A percentile compares a stretch with the other conserved stretches of the same genome.
These are phyloP conservation scores for Psephotus haematonotus DNA, from an alignment of 2,113 vertebrate species.

Conservation along the genomic window DNA sequence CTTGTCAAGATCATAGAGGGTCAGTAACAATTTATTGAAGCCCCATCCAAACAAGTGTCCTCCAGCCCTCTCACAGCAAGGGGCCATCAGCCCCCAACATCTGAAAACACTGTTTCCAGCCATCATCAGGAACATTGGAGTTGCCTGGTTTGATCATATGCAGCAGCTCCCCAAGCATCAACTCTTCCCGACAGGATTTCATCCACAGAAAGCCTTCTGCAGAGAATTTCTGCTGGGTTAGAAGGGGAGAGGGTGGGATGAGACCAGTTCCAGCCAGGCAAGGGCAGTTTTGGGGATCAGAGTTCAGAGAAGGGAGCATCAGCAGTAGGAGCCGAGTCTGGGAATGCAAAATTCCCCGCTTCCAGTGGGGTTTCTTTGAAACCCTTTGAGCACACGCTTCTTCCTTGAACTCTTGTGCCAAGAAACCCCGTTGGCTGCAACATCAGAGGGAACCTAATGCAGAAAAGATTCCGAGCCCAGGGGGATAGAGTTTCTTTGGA, in stretches of 20 bases:
- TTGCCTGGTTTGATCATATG: background rate
- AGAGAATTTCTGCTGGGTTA: background rate
- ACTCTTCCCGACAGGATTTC: background rate
- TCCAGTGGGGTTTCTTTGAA: background rate
- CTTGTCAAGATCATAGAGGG: background rate
- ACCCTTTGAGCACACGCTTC: background rate
- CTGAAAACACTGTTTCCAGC: background rate
- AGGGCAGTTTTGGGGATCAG: background rate
- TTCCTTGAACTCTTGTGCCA: background rate
- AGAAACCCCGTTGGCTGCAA: background rate
- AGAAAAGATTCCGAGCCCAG: background rate
- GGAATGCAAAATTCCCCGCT: background rate
- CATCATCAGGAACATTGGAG: background rate
- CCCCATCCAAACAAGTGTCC: background rate
- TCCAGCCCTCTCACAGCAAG: background rate
- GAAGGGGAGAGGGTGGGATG: background rate
- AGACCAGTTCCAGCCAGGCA: background rate
- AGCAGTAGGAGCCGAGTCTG: background rate
- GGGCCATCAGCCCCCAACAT: background rate
- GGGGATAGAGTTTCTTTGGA: background rate
- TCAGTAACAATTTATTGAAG: background rate
- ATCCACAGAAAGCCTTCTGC: background rate
- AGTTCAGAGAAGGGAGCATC: background rate
- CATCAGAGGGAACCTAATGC: background rate
- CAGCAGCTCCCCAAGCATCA: background rate